phyloP scores from a whole-genome alignment of 1,140 invertebrate genomes.

The Bursaphelenchus mucronatus region DNA sequence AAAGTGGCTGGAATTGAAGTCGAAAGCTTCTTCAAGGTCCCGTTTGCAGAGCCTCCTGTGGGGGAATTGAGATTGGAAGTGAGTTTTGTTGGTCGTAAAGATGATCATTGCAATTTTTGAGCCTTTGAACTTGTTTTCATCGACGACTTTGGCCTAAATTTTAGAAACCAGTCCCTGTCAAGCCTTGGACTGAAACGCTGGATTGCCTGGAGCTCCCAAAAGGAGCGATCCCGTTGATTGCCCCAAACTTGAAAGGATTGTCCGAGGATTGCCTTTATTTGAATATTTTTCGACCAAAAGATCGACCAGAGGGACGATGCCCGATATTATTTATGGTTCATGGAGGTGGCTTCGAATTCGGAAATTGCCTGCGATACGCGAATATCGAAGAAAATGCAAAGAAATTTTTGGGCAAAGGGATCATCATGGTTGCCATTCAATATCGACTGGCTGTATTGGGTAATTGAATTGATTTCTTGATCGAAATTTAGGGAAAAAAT shows the following conservation, averaged over 20 bases:
- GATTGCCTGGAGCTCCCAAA: background rate
- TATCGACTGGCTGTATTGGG: constrained; percentile 22
- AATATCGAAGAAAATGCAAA: constrained; percentile 8
- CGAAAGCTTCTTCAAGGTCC: constrained; percentile 8
- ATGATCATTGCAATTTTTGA: background rate
- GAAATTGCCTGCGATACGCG: constrained; percentile 3
- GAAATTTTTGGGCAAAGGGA: constrained; percentile 18
- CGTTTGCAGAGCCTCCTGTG: constrained; percentile 12
- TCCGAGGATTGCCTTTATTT: constrained; percentile 25
- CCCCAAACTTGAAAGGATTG: background rate
- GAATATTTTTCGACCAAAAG: constrained; percentile 14
- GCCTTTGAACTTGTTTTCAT: too few species aligned
- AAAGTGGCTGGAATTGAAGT: constrained; percentile 2
- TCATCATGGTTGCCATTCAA: constrained; percentile 24
- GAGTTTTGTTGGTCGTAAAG: background rate
- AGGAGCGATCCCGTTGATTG: background rate
- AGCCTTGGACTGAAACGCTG: background rate
- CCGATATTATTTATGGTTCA: constrained; percentile 23
- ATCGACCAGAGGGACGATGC: background rate
- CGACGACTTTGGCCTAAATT: background rate
- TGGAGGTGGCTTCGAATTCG: constrained; percentile 15
- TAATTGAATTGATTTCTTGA: background rate
- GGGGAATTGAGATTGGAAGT: constrained; percentile 18
- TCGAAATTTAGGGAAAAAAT: too few species aligned
- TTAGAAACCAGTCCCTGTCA: constrained; percentile 20